These are phyloP conservation scores for Onchidella celtica DNA, from an alignment of 2,888 invertebrate species.

Conservation along the genomic window DNA sequence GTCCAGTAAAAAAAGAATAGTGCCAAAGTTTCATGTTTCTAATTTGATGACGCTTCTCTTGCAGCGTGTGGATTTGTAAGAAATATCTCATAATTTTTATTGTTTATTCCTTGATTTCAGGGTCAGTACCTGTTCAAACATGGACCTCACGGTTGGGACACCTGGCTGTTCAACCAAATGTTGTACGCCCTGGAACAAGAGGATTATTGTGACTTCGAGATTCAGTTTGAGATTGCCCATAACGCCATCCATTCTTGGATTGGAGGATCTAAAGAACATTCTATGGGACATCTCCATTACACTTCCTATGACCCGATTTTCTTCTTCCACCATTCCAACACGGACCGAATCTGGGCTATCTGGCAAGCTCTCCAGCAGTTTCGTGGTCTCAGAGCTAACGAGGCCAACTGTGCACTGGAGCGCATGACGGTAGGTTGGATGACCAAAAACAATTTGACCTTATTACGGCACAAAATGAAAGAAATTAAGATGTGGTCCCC, in stretches of 20 bases:
- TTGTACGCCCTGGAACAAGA: conserved; percentile 59
- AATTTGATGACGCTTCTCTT: no score
- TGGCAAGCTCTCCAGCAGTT: conserved; percentile 57
- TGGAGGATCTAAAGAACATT: conserved; percentile 52
- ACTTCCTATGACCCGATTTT: no score
- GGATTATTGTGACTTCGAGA: conserved; percentile 58
- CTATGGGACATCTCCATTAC: conserved; percentile 57
- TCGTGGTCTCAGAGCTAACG: conserved; percentile 53
- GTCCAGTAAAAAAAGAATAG: no score
- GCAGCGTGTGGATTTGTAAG: no score
- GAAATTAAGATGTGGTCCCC: no score
- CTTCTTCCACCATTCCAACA: conserved; percentile 57
- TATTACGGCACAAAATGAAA: no score
- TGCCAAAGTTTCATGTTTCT: no score
- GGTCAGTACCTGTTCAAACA: conserved; percentile 8
- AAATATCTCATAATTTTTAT: no score
- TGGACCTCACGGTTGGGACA: conserved; percentile 51
- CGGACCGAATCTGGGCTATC: conserved; percentile 57
- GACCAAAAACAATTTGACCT: no score
- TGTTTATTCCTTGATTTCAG: background rate
- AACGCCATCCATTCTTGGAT: conserved; percentile 55
- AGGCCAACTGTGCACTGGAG: conserved; percentile 57
- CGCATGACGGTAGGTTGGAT: conserved; percentile 50
- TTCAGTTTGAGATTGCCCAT: conserved; percentile 58
- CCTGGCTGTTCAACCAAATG: conserved; percentile 55